These are phyloP conservation scores for Nomada ruficornis DNA, from an alignment of 2,888 invertebrate species.

Conservation along the genomic window DNA sequence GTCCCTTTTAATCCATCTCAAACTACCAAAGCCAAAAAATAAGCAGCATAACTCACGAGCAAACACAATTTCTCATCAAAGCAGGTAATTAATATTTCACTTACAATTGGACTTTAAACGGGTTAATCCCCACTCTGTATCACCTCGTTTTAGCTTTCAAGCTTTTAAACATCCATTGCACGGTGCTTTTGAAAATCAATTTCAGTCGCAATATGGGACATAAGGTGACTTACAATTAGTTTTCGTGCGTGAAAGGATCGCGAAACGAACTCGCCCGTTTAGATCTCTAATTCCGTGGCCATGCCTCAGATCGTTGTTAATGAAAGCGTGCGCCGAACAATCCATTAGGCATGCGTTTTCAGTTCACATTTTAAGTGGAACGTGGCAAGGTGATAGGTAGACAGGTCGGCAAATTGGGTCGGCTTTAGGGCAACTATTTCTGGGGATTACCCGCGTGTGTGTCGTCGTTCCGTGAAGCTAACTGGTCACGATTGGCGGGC, in stretches of 20 bases:
- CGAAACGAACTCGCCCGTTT: conserved; percentile 6
- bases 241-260: neutral
- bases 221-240: neutral
- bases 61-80: neutral
- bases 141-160: neutral
- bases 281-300: neutral
- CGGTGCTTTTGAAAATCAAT: neutral
- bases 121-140: neutral
- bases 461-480: conserved; percentile 21
- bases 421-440: conserved; percentile 60
- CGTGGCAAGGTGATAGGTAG: conserved; percentile 37
- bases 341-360: conserved; percentile 40
- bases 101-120: neutral
- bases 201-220: neutral
- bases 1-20: too few relatives aligned
- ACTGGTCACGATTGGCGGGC: conserved; percentile 32
- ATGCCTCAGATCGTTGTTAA: conserved; percentile 22
- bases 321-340: conserved; percentile 28
- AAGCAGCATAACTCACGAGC: neutral
- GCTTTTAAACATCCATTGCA: neutral
- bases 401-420: conserved; percentile 48
- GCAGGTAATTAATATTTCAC: neutral
- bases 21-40: neutral
- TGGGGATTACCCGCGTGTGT: conserved; percentile 57
- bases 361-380: conserved; percentile 58